phyloP scores from a whole-genome alignment of 2,113 vertebrate genomes.

The Alces alces region DNA sequence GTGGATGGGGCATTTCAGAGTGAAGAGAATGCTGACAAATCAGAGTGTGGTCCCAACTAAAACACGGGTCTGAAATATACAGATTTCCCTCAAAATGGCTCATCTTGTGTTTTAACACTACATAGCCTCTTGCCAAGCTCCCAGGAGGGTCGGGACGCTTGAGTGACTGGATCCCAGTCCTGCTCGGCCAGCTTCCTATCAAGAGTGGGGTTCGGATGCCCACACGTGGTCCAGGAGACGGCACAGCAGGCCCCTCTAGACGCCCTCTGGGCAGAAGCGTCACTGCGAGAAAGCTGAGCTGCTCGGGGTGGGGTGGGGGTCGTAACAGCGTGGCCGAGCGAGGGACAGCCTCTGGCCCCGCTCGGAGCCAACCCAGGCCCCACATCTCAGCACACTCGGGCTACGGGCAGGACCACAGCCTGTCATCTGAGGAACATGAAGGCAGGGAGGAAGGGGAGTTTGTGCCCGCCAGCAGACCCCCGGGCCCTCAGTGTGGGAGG shows the following conservation, averaged over 20 bases:
- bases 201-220: background rate
- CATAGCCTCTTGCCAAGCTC: background rate
- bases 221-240: background rate
- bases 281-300: background rate
- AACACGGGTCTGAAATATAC: background rate
- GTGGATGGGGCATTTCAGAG: background rate
- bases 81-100: background rate
- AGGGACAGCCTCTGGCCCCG: background rate
- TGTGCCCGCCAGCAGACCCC: background rate
- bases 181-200: background rate
- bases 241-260: accelerated
- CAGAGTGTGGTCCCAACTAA: background rate
- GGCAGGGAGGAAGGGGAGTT: accelerated
- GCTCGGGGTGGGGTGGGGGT: background rate
- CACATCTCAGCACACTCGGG: background rate
- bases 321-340: background rate
- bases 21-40: background rate
- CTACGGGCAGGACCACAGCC: background rate
- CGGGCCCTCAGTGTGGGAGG: accelerated
- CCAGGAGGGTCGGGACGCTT: background rate
- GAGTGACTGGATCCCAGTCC: background rate
- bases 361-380: background rate
- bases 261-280: background rate
- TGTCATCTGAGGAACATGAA: no score
- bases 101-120: background rate